These are phyloP conservation scores for Fistularia commersonii DNA, from an alignment of 2,797 vertebrate genomes.

Conservation along the genomic window DNA sequence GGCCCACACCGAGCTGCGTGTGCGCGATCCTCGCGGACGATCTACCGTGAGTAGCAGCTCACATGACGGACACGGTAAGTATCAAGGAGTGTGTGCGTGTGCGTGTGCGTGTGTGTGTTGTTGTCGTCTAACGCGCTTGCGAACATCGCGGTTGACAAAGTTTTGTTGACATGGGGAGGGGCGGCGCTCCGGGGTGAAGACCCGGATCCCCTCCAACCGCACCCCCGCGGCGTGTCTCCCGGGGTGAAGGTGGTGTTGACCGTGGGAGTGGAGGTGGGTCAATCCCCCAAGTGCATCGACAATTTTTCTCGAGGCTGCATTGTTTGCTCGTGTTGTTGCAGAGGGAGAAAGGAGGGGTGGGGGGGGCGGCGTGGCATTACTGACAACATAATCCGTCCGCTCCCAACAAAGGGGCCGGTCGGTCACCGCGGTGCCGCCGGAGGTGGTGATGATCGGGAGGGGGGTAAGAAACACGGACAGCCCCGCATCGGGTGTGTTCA, in stretches of 20 bases:
- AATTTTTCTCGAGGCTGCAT: slow-evolving; percentile 29
- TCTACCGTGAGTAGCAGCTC: slow-evolving; percentile 29
- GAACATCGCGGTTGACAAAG: no score
- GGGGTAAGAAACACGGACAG: no score
- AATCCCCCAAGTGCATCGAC: no score
- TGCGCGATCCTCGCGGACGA: no score
- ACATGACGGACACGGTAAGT: slow-evolving; percentile 58
- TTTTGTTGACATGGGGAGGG: slow-evolving; percentile 45
- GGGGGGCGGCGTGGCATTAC: slow-evolving; percentile 65
- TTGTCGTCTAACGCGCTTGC: slow-evolving; percentile 28
- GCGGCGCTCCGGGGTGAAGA: neutral
- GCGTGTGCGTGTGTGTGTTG: slow-evolving; percentile 16
- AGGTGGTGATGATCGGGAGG: no score
- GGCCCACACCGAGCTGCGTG: slow-evolving; percentile 44
- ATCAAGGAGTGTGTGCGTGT: slow-evolving; percentile 6
- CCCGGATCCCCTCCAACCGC: no score
- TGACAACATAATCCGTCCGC: slow-evolving; percentile 71
- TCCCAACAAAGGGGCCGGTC: slow-evolving; percentile 77
- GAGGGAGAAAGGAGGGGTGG: no score
- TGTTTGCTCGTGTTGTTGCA: slow-evolving; percentile 56
- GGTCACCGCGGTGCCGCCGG: no score
- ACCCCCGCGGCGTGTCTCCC: no score
- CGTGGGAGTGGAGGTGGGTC: no score
- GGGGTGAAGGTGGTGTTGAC: no score
- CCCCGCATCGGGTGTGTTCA: no score